phyloP scores from a whole-genome alignment of 2,113 vertebrate genomes.

The Phylloscopus whistleri region DNA sequence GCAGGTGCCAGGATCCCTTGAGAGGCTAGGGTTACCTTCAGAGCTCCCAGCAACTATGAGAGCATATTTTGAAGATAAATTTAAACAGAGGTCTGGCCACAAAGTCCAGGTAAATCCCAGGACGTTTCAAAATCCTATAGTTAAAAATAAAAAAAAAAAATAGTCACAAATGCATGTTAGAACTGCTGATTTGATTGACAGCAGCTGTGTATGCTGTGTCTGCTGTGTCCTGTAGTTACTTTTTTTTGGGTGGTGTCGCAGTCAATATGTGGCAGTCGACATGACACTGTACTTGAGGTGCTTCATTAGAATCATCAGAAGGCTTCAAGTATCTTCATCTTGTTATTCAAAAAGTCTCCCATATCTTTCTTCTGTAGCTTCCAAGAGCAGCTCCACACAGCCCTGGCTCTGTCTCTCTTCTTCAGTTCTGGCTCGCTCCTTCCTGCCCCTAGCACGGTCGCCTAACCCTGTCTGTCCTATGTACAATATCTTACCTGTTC shows the following conservation, averaged over 20 bases:
- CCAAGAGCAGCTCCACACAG: too few species aligned
- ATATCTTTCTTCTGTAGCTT: too few species aligned
- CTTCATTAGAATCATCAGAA: too few species aligned
- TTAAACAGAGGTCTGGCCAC: conserved; percentile 90
- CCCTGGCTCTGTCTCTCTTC: too few species aligned
- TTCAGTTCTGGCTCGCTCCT: too few species aligned
- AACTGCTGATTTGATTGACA: background rate
- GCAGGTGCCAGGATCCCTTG: conserved; percentile 82
- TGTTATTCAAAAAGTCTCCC: too few species aligned
- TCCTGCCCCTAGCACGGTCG: too few species aligned
- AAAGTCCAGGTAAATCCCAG: conserved; percentile 86
- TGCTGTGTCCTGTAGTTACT: background rate
- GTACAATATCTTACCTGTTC: too few species aligned
- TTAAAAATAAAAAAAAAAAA: background rate
- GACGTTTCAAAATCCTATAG: background rate
- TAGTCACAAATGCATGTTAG: background rate
- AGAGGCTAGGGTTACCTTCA: conserved; percentile 89
- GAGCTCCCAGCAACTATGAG: conserved; percentile 79
- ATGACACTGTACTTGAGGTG: too few species aligned
- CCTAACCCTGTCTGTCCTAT: too few species aligned
- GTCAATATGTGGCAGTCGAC: too few species aligned
- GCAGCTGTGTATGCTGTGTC: background rate
- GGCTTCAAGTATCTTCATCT: too few species aligned
- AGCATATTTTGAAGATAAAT: conserved; percentile 83
- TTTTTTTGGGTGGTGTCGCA: background rate